Conservation (phyloP, 2,113 vertebrate species). For the Bucco capensis region DNA sequence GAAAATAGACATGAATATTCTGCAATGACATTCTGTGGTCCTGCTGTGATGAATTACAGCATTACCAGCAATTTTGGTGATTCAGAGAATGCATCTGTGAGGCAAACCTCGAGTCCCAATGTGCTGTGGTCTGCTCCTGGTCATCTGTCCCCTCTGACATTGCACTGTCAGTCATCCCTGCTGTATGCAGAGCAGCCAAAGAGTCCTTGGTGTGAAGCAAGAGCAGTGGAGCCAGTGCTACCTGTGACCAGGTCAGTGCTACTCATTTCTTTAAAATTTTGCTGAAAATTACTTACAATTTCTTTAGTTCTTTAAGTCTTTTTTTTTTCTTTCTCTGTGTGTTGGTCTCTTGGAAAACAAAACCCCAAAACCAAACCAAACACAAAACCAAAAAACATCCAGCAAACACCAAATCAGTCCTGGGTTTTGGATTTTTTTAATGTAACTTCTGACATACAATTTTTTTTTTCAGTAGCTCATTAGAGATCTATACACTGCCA, state of each 20-base stretch:
- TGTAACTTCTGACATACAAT: background rate
- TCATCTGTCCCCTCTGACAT: slow-evolving; percentile 74
- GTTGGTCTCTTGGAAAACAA: background rate
- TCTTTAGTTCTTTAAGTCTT: background rate
- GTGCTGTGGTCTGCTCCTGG: slow-evolving; percentile 81
- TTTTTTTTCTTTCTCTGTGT: background rate
- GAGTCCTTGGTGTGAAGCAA: slow-evolving; percentile 80
- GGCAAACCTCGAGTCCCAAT: slow-evolving; percentile 76
- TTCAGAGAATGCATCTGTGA: slow-evolving; percentile 66
- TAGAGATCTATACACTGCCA: background rate
- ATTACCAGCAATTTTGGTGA: slow-evolving; percentile 61
- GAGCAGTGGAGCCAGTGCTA: slow-evolving; percentile 69
- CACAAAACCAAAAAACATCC: accelerated
- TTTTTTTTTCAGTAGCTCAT: background rate
- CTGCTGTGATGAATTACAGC: slow-evolving; percentile 78
- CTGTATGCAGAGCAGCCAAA: slow-evolving; percentile 81
- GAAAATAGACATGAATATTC: slow-evolving; percentile 82
- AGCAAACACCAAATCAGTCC: background rate
- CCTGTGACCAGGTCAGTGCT: slow-evolving; percentile 72
- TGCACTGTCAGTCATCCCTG: slow-evolving; percentile 83
- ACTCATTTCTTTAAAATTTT: background rate
- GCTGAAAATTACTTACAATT: background rate
- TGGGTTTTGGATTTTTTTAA: background rate
- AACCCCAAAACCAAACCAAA: background rate
- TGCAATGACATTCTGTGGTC: slow-evolving; percentile 82